Conservation (phyloP, 2,113 vertebrate species). For the Pseudorasbora parva region DNA sequence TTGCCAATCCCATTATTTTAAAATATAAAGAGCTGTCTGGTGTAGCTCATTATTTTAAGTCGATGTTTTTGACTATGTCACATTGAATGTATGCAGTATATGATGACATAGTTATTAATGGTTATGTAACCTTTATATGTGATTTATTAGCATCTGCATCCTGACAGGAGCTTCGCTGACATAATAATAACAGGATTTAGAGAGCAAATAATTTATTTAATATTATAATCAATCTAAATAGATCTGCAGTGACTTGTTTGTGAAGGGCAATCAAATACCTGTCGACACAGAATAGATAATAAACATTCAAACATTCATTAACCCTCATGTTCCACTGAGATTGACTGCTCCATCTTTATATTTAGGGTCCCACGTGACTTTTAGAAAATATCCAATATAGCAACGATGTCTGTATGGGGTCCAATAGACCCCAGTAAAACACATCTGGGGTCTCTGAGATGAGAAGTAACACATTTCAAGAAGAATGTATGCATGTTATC, state of each 20-base stretch:
- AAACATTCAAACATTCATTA: not conserved
- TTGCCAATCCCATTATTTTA: constrained; percentile 45
- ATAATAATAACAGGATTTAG: constrained; percentile 34
- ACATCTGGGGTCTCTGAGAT: not conserved
- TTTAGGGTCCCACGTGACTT: not conserved
- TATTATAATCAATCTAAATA: constrained; percentile 16
- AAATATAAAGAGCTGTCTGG: constrained; percentile 45
- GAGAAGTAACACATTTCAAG: not conserved
- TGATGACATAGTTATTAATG: constrained; percentile 37
- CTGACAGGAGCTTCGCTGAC: constrained; percentile 19
- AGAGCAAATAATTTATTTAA: constrained; percentile 12
- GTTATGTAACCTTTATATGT: constrained; percentile 1
- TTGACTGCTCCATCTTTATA: not conserved
- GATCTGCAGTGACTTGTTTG: constrained; percentile 18
- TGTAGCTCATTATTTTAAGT: constrained; percentile 29
- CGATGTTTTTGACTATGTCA: constrained; percentile 3
- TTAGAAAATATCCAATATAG: not conserved
- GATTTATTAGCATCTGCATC: constrained; percentile 22
- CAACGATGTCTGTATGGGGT: not conserved
- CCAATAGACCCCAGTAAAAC: not conserved
- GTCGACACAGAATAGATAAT: constrained; percentile 12
- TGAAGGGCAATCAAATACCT: constrained; percentile 19
- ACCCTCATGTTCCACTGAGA: not conserved
- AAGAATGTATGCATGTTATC: not conserved
- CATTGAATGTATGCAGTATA: not conserved